Conservation (phyloP, 2,113 vertebrate species). For the Gila orcuttii region DNA sequence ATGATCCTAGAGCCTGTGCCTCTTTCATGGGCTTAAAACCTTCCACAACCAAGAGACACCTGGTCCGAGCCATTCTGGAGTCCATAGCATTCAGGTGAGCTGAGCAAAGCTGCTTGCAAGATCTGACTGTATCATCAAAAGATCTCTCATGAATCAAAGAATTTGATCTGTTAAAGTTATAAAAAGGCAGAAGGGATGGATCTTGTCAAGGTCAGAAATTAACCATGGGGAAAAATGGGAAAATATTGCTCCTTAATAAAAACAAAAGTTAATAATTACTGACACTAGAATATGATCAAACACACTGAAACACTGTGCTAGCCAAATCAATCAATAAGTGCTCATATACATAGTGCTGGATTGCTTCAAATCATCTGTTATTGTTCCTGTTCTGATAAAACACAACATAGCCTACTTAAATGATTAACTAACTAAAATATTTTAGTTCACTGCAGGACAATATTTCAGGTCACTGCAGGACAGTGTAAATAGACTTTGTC, state of each 20-base stretch:
- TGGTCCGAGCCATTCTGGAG: conserved; percentile 93
- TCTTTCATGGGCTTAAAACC: conserved; percentile 93
- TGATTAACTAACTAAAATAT: conserved; percentile 1
- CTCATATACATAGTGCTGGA: neutral
- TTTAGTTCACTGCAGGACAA: neutral
- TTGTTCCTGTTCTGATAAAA: neutral
- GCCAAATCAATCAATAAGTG: neutral
- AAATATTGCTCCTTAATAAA: neutral
- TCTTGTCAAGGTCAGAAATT: neutral
- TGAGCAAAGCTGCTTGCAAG: neutral
- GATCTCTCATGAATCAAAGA: neutral
- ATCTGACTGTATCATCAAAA: neutral
- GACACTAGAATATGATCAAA: neutral
- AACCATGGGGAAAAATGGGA: neutral
- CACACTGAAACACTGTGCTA: neutral
- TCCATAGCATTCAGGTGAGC: conserved; percentile 91
- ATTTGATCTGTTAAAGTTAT: neutral
- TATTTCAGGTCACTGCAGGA: neutral
- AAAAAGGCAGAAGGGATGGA: neutral
- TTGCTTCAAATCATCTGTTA: neutral
- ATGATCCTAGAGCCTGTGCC: conserved; percentile 88
- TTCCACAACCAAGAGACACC: conserved; percentile 87
- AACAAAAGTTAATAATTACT: neutral
- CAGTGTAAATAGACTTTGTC: neutral
- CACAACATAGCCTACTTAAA: neutral